Base-by-base conservation (phyloP, 1,140 invertebrate genomes). In the Saccostrea cuccullata region DNA sequence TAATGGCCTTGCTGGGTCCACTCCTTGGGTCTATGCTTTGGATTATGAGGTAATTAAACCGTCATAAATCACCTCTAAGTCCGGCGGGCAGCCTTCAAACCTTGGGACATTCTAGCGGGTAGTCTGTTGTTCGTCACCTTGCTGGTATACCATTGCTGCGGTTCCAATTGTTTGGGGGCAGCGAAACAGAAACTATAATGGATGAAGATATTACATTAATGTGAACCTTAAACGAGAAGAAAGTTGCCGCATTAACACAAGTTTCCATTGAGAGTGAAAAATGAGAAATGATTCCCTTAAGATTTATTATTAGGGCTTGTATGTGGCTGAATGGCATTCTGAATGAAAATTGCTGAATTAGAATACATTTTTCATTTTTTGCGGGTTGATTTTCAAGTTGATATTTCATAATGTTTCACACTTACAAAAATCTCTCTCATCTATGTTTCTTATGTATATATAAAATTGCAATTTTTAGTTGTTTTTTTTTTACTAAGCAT, bases 131-230 rank as follows among this genome's bases (percentile, higher is more conserved):
- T 77, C 15, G 11, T 4, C 13, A 77, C 70, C 70, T 77, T 77
- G 30, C 70, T 36, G 26, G 70, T 77, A 77, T 36, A 36, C 70
- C 70, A 77, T 77, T 15, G 70, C 82, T 55, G 40, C n/a, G 40
- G 36, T 8, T 12, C 12, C 12, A 17, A 55, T 84, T 84, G 47
- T 55, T 56, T 56, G 82, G 55, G 23, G 20, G 17, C 82, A 56
- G 20, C 23, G 47, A 84, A 84, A 84, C 82, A 84, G 82, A 84
- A 84, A 84, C 82, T 56, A 56, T 84, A 12, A 56, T 55, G 82
- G 82, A 84, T 84, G 55, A 56, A 84, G 82, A 84, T 56, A 84
- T 84, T 30, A 84, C 55, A 55, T 84, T 84, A 84, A 84, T 84
- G 82, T 84, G 82, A 55, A 56, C 20, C 47, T 84, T 55, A 55